A percentile compares a stretch with the other conserved stretches of the same genome.
Evolutionary conservation across 2,888 invertebrate genomes (phyloP).

Genomic region (Luperina testacea): DNA sequence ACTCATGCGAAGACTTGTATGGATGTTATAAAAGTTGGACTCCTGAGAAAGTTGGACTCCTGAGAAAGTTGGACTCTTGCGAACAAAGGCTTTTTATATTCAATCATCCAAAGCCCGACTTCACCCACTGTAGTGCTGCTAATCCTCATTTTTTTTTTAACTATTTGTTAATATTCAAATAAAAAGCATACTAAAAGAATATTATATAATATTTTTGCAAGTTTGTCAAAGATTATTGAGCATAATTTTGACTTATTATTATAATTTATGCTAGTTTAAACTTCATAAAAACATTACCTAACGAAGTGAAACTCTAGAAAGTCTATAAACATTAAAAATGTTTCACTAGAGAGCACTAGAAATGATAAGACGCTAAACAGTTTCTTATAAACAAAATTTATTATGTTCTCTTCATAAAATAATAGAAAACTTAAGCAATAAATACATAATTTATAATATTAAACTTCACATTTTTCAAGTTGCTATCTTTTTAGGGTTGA

Average conservation of each 20-base stretch:
- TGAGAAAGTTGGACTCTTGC: too few species aligned
- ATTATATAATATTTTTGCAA: neutral
- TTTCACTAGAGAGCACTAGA: constrained; percentile 36
- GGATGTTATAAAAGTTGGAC: too few species aligned
- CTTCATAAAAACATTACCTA: constrained; percentile 22
- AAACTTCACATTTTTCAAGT: neutral
- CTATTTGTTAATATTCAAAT: neutral
- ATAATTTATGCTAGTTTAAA: constrained; percentile 4
- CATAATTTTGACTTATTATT: constrained; percentile 18
- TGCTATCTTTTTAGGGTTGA: neutral
- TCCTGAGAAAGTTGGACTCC: too few species aligned
- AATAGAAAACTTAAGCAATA: neutral
- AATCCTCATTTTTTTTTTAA: neutral
- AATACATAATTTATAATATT: neutral
- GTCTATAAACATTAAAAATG: constrained; percentile 35
- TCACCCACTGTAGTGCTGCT: too few species aligned
- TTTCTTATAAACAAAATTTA: constrained; percentile 11
- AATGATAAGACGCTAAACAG: constrained; percentile 33
- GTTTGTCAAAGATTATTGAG: constrained; percentile 7
- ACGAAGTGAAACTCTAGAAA: constrained; percentile 24
- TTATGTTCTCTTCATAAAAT: neutral
- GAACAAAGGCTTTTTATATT: neutral
- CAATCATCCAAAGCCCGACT: too few species aligned
- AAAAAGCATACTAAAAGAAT: neutral
- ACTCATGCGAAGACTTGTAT: too few species aligned